Evolutionary conservation across 2,113 vertebrate genomes (phyloP).

Genomic region (Cynoglossus semilaevis): DNA sequence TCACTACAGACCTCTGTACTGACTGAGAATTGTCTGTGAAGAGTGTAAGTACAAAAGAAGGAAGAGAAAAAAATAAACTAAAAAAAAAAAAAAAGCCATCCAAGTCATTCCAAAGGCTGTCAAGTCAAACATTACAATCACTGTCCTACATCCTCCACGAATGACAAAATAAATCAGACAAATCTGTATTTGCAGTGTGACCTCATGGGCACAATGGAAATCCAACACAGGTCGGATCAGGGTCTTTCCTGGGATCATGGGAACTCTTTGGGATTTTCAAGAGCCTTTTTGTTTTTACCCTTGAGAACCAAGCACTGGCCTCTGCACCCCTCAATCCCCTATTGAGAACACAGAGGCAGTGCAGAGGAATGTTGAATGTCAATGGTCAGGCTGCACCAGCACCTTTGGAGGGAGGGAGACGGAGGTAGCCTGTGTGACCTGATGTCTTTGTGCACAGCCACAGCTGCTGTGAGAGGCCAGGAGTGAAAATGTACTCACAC

Average conservation of each 20-base stretch:
- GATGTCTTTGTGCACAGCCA: constrained; percentile 48
- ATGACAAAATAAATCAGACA: constrained; percentile 78
- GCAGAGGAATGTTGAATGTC: constrained; percentile 76
- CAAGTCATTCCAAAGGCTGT: constrained; percentile 60
- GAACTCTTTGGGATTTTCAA: constrained; percentile 88
- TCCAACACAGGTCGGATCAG: constrained; percentile 81
- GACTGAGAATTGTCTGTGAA: constrained; percentile 71
- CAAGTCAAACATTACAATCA: constrained; percentile 72
- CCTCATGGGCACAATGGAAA: constrained; percentile 87
- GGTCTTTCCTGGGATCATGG: constrained; percentile 87
- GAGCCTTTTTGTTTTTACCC: constrained; percentile 90
- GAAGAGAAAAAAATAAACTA: constrained; percentile 5
- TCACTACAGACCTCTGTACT: constrained; percentile 68
- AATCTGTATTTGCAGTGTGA: constrained; percentile 83
- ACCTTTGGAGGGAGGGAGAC: constrained; percentile 68
- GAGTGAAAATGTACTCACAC: constrained; percentile 65
- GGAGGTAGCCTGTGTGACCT: constrained; percentile 57
- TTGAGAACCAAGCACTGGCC: constrained; percentile 78
- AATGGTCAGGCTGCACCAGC: constrained; percentile 77
- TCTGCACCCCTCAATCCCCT: constrained; percentile 80
- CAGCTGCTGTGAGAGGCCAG: constrained; percentile 37
- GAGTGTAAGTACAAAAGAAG: constrained; percentile 74
- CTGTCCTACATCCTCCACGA: constrained; percentile 60
- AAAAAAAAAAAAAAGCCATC: constrained; percentile 29
- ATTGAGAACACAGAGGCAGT: constrained; percentile 78